Base-by-base conservation (phyloP, 2,797 vertebrate species). In the Pipistrellus kuhlii region DNA sequence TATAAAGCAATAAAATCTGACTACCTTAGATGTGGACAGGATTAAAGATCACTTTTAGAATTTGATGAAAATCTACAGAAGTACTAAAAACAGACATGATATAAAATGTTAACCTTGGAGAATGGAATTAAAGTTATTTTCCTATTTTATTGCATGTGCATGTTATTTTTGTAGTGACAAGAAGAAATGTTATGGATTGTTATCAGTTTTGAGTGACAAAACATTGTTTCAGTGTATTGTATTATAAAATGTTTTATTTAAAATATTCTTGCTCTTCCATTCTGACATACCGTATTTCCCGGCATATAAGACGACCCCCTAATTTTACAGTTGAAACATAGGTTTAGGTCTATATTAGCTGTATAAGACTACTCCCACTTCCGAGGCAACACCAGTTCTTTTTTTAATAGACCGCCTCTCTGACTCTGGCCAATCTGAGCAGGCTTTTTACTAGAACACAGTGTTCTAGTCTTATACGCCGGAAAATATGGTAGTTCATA, bases 171-270 rank as follows among this genome's bases (percentile, higher is more conserved):
- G 76, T 20, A 82, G 20, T 73, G 38, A 7, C 8, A 83, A 89
- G 77, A 90, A 53, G 30, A 78, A 66, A 32, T 0, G 46, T 55
- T 41, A 51, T 23, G 57, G 10, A 62, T 46, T 1, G 62, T 46
- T 55, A 7, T 53, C 14, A 69, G 8, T 46, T 81, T 82, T 78
- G 76, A 66, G 4, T 23, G 80, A 6, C 86, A 76, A 87, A 11
- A 38, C 13, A 92, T 78, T 82, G 27, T 44, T 71, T 41, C 14
- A 38, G 46, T 6, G 64, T 62, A 4, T 59, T 85, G 92, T 53
- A 55, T 78, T 85, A 44, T 82, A 41, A 84, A 68, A 6, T 46
- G 2, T 83, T 94, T 93, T 30, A 72, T 88, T 91, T 59, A 71
- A 88, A 71, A 91, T 71, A 13, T 44, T 3, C 75, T 78, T 85